These are phyloP conservation scores for Perithous albicinctus DNA, from an alignment of 2,888 invertebrate genomes.

Conservation along the genomic window DNA sequence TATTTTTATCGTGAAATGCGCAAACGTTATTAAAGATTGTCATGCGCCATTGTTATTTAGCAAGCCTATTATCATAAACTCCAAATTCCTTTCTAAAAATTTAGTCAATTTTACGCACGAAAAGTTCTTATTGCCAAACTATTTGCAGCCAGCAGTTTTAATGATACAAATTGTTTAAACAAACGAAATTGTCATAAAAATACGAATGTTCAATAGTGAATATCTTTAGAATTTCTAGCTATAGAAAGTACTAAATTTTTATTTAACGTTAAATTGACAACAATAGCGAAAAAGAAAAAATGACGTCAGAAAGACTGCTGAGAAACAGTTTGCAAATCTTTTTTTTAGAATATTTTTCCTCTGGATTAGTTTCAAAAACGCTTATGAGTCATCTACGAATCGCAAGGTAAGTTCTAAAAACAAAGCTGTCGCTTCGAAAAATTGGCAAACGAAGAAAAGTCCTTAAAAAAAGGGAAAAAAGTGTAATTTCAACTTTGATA, in stretches of 20 bases:
- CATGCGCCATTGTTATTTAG: not conserved
- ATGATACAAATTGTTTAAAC: not conserved
- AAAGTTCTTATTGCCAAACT: too few species aligned
- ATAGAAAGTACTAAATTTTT: too few species aligned
- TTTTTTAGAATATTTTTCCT: not conserved
- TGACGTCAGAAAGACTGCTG: not conserved
- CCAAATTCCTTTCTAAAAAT: not conserved
- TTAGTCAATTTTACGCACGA: not conserved
- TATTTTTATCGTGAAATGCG: not conserved
- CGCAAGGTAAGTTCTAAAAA: not conserved
- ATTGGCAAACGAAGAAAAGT: not conserved
- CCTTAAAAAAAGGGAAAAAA: not conserved
- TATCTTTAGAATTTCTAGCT: not conserved
- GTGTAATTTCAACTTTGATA: not conserved
- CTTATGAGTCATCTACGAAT: not conserved
- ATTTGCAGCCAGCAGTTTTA: not conserved
- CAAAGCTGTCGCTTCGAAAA: slow-evolving; percentile 3
- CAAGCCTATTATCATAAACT: not conserved
- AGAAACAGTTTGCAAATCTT: not conserved
- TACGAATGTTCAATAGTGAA: not conserved
- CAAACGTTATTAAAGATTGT: not conserved
- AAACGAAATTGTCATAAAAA: slow-evolving; percentile 1
- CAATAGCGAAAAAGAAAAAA: not conserved
- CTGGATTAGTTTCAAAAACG: not conserved
- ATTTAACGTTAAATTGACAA: too few species aligned